Base-by-base conservation (phyloP, 1,140 invertebrate genomes). In the Drosophila albomicans region DNA sequence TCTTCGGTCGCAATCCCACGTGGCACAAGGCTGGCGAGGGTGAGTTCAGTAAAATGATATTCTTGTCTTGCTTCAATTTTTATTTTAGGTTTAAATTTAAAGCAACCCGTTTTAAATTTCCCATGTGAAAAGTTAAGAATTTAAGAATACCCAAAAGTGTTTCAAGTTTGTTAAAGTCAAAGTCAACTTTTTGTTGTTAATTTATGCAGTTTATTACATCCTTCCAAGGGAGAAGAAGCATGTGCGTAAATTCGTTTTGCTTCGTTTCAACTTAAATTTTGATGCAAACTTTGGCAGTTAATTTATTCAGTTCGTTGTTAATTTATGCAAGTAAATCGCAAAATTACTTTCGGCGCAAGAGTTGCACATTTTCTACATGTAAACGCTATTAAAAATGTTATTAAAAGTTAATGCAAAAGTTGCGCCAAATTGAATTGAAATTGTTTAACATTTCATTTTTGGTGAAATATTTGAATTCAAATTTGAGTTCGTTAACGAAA, bases 1-100 rank as follows among this genome's bases (percentile, higher is more conserved):
- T 97, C 90, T 98, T 97, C 72, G 92, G 95, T 1, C 95, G 94
- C 1, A 96, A 96, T 87, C 94, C 94, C 1, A 95, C 95, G 65
- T 97, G 96, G 96, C 93, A 95, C 46, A 93, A 94, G 64, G 94
- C 94, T 7, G 91, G 87, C 52, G 93, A 93, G 64, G 93, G 95
- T 96, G 91, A 93, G 93, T 79, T 3, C 0, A 43, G 38, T n/a
- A 41, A 41, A n/a, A 41, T 2, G 11, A 10, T 11, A 11, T 3
- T 11, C 38, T 41, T 41, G 38, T 5, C 3, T 43, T 43, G 35
- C n/a, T 13, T 43, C 3, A 32, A 32, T 13, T 51, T 28, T 8
- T n/a, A 11, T 7, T 51, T 54, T 1, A 11, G 0, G 25, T 1
- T 16, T 56, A 56, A 41, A 15, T 20, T 57, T 41, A 3, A 38